phyloP scores from a whole-genome alignment of 2,888 invertebrate species.

The Nomada lathburiana region DNA sequence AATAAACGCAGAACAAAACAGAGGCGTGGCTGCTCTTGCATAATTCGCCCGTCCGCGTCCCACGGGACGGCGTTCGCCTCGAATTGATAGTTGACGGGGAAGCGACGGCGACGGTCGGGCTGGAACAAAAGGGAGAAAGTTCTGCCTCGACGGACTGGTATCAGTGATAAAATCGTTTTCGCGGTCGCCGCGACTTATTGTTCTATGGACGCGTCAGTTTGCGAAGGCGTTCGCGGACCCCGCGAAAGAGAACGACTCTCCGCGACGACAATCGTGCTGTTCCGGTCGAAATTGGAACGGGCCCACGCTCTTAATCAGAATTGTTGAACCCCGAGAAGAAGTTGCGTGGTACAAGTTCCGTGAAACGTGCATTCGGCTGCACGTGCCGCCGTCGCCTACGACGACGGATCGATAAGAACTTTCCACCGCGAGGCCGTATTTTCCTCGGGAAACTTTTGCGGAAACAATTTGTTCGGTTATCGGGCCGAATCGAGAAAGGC shows the following conservation, averaged over 20 bases:
- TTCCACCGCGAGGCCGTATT: neutral
- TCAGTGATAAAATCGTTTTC: slow-evolving; percentile 37
- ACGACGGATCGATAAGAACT: slow-evolving; percentile 25
- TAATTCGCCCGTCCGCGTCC: slow-evolving; percentile 23
- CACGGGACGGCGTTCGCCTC: neutral
- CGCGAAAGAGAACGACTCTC: neutral
- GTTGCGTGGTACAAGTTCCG: slow-evolving; percentile 32
- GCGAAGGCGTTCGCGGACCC: neutral
- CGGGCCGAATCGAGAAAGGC: neutral
- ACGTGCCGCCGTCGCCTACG: slow-evolving; percentile 9
- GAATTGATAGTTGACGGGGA: slow-evolving; percentile 21
- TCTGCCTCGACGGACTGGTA: slow-evolving; percentile 3
- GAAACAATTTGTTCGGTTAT: neutral
- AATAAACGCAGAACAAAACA: slow-evolving; percentile 31
- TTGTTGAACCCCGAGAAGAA: slow-evolving; percentile 53
- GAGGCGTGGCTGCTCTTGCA: slow-evolving; percentile 33
- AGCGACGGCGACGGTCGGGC: slow-evolving; percentile 17
- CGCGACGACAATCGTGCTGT: slow-evolving; percentile 35
- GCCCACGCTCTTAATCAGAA: slow-evolving; percentile 42
- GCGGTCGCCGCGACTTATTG: neutral
- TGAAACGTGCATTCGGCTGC: slow-evolving; percentile 27
- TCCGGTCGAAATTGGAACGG: slow-evolving; percentile 42
- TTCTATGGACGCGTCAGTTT: neutral
- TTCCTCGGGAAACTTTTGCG: neutral
- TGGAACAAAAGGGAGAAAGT: slow-evolving; percentile 54